phyloP scores from a whole-genome alignment of 2,888 invertebrate species.

The Conomelus anceps region DNA sequence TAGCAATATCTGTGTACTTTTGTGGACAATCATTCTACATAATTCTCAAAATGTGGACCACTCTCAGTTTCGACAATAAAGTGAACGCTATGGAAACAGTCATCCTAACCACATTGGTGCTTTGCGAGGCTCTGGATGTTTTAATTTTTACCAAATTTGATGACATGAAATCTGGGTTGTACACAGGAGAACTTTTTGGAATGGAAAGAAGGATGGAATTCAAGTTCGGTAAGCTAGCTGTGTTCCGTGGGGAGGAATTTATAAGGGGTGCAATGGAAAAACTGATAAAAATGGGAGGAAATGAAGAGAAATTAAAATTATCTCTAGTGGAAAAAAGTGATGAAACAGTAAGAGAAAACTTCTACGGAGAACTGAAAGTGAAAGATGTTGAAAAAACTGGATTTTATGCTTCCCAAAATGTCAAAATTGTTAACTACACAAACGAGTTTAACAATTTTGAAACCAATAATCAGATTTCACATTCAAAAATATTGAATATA shows the following conservation, averaged over 20 bases:
- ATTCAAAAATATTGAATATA: not conserved
- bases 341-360: not conserved
- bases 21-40: not conserved
- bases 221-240: not conserved
- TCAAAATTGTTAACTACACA: too few relatives aligned
- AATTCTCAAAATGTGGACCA: not conserved
- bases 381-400: too few relatives aligned
- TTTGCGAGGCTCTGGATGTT: not conserved
- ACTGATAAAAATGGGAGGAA: not conserved
- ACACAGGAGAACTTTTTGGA: not conserved
- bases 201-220: not conserved
- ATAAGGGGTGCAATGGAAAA: not conserved
- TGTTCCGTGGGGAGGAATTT: not conserved
- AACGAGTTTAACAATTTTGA: too few relatives aligned
- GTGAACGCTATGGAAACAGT: not conserved
- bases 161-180: not conserved
- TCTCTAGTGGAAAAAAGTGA: not conserved
- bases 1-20: not conserved
- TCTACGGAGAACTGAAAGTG: not conserved
- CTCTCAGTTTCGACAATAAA: not conserved
- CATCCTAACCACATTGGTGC: not conserved
- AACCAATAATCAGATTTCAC: too few relatives aligned
- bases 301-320: not conserved
- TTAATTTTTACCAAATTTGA: not conserved
- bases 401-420: too few relatives aligned